Percentiles rank a stretch among this genome's conserved stretches.
These are phyloP conservation scores for Philopedon plagiatum DNA, from an alignment of 2,888 invertebrate genomes.

Conservation along the genomic window DNA sequence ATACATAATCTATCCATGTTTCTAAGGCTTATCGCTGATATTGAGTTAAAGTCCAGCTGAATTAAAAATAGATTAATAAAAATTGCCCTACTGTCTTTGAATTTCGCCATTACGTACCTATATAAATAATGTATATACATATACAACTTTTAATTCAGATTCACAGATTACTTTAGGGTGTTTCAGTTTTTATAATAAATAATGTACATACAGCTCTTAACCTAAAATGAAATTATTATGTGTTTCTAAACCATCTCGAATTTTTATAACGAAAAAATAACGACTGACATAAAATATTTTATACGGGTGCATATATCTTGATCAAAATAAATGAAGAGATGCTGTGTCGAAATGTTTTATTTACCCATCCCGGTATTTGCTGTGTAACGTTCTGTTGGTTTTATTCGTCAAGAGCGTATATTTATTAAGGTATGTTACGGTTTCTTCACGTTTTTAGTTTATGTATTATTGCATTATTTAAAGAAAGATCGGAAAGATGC, in stretches of 20 bases:
- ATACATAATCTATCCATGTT: too few relatives aligned
- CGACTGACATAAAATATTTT: not conserved
- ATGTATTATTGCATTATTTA: slow-evolving; percentile 12
- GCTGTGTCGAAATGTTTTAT: slow-evolving; percentile 8
- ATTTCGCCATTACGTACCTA: too few relatives aligned
- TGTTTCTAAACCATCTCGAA: not conserved
- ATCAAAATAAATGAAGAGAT: not conserved
- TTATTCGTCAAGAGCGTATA: slow-evolving; percentile 15
- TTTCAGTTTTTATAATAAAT: too few relatives aligned
- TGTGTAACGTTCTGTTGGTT: slow-evolving; percentile 1
- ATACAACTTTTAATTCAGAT: too few relatives aligned
- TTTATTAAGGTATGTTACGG: slow-evolving; percentile 27
- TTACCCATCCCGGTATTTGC: not conserved
- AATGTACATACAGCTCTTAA: too few relatives aligned
- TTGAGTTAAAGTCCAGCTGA: too few relatives aligned
- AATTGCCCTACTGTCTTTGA: too few relatives aligned
- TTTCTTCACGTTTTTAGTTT: slow-evolving; percentile 23
- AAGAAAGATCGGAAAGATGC: slow-evolving; percentile 1
- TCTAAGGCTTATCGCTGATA: too few relatives aligned
- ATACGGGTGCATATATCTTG: slow-evolving; percentile 5
- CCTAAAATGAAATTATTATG: too few relatives aligned
- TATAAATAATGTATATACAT: too few relatives aligned
- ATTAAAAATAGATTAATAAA: too few relatives aligned
- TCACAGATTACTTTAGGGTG: too few relatives aligned
- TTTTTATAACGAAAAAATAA: not conserved